Conservation (phyloP, 2,888 invertebrate species). For the Choristoneura rosaceana region DNA sequence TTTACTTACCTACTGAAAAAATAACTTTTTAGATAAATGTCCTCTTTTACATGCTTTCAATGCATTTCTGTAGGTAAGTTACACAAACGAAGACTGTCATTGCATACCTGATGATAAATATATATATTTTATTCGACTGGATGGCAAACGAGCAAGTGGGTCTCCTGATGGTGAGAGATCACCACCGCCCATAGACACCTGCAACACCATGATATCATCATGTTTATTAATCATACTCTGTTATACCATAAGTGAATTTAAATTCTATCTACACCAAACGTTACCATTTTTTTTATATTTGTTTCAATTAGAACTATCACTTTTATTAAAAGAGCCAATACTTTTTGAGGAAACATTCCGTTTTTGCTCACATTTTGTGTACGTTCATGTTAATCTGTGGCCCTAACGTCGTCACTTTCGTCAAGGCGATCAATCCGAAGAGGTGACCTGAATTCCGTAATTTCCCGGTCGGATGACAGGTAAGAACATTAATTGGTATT, state of each 20-base stretch:
- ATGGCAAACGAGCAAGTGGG: too few species aligned
- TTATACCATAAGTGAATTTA: too few species aligned
- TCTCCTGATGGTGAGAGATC: too few species aligned
- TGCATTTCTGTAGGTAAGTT: background rate
- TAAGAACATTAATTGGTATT: slow-evolving; percentile 54
- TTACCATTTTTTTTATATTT: too few species aligned
- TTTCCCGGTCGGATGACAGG: slow-evolving; percentile 38
- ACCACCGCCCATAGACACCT: too few species aligned
- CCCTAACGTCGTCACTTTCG: background rate
- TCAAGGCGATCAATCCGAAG: slow-evolving; percentile 14
- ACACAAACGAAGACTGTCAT: background rate
- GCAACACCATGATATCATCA: too few species aligned
- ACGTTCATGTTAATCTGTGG: background rate
- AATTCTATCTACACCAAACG: too few species aligned
- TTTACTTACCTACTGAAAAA: slow-evolving; percentile 7
- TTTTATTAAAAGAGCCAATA: background rate
- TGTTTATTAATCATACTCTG: too few species aligned
- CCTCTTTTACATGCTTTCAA: background rate
- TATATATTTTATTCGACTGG: too few species aligned
- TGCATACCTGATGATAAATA: background rate
- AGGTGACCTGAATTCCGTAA: slow-evolving; percentile 33
- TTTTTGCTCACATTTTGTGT: background rate
- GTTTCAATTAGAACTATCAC: background rate
- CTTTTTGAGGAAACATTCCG: background rate
- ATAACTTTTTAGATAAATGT: background rate